Evolutionary conservation across 1,140 invertebrate genomes (phyloP).

Genomic region (Paramacrobiotus metropolitanus): DNA sequence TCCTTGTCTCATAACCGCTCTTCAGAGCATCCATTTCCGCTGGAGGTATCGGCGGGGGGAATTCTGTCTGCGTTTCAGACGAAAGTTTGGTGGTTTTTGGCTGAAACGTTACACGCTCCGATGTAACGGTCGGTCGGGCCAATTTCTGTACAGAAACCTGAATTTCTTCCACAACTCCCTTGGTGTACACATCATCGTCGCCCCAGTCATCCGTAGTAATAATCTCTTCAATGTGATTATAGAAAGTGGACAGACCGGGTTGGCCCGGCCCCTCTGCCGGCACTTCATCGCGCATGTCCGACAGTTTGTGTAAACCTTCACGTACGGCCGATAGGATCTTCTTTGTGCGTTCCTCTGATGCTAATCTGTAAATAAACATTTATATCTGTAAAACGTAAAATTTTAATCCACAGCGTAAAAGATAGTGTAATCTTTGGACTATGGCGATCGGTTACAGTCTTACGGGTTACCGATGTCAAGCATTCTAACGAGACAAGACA

Average conservation of each 20-base stretch:
- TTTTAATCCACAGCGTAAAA: too few relatives aligned
- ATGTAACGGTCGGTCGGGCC: not conserved
- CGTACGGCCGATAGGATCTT: not conserved
- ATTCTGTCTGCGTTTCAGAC: not conserved
- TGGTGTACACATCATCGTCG: not conserved
- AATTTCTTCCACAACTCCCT: conserved; percentile 1
- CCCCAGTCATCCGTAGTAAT: not conserved
- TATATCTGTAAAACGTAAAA: too few relatives aligned
- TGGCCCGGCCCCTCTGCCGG: not conserved
- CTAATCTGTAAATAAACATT: conserved; percentile 4
- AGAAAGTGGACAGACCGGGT: not conserved
- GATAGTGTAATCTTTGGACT: too few relatives aligned
- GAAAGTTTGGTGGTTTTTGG: too few relatives aligned
- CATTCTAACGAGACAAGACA: too few relatives aligned
- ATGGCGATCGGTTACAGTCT: too few relatives aligned
- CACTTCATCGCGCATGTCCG: not conserved
- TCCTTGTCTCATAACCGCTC: not conserved
- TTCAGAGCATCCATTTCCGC: not conserved
- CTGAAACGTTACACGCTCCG: not conserved
- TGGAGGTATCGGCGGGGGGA: not conserved
- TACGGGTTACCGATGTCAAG: too few relatives aligned
- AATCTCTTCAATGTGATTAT: not conserved
- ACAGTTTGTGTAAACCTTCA: not conserved
- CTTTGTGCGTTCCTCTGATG: conserved; percentile 3
- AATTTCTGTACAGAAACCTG: conserved; percentile 3